Evolutionary conservation across 2,797 vertebrate genomes (phyloP).

Genomic region (Coilia nasus): DNA sequence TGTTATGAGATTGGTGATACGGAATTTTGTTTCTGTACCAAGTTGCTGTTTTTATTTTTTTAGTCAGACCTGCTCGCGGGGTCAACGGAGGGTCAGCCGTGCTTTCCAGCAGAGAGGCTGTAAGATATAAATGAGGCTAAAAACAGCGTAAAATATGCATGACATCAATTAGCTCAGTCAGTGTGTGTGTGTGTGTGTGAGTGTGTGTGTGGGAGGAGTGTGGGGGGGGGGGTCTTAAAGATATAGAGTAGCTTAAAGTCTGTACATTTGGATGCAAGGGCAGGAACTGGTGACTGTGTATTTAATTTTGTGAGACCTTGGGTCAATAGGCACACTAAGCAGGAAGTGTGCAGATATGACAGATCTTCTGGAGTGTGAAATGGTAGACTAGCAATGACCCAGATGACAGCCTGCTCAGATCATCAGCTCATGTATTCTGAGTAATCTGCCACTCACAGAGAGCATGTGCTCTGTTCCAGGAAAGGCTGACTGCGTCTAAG

Average conservation of each 20-base stretch:
- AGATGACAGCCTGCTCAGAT: conserved; percentile 54
- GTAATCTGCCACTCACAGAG: conserved; percentile 51
- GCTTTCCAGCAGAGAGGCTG: conserved; percentile 64
- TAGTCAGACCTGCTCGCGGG: conserved; percentile 39
- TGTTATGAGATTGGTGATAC: not conserved
- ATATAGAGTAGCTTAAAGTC: conserved; percentile 24
- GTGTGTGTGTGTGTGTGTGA: conserved; percentile 26
- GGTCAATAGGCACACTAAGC: conserved; percentile 35
- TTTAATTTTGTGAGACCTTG: conserved; percentile 44
- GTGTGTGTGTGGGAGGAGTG: conserved; percentile 11
- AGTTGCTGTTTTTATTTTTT: not conserved
- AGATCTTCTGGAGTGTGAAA: conserved; percentile 46
- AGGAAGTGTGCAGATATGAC: conserved; percentile 44
- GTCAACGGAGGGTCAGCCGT: conserved; percentile 67
- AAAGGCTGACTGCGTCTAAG: conserved; percentile 47
- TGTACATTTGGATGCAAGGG: conserved; percentile 15
- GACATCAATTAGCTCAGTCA: conserved; percentile 66
- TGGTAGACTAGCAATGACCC: conserved; percentile 48
- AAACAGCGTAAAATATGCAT: conserved; percentile 69
- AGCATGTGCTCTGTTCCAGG: conserved; percentile 51
- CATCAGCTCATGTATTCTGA: conserved; percentile 54
- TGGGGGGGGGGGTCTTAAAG: not conserved
- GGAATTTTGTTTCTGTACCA: not conserved
- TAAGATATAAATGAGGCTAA: conserved; percentile 50
- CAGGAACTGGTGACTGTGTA: conserved; percentile 6